These are phyloP conservation scores for Platycheirus rosarum DNA, from an alignment of 2,888 invertebrate species.

Conservation along the genomic window DNA sequence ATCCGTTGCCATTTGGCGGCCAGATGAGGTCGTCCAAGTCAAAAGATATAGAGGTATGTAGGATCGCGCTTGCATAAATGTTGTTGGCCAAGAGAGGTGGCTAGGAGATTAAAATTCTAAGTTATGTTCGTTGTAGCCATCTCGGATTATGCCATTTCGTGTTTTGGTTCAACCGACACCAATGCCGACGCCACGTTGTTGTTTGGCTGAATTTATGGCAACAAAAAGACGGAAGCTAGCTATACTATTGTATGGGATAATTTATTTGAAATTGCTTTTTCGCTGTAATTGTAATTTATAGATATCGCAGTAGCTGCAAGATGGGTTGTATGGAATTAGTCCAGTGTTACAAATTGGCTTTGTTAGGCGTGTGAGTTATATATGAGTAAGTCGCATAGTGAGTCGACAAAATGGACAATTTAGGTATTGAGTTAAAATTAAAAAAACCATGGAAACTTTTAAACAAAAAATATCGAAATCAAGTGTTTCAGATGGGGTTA, in stretches of 20 bases:
- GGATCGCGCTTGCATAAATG: constrained; percentile 14
- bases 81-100: constrained; percentile 4
- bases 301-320: background rate
- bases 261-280: constrained; percentile 64
- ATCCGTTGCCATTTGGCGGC: constrained; percentile 55
- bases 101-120: constrained; percentile 70
- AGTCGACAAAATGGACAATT: too few species aligned
- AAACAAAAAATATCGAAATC: too few species aligned
- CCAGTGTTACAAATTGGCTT: constrained; percentile 19
- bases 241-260: constrained; percentile 21
- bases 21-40: constrained; percentile 64
- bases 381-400: too few species aligned
- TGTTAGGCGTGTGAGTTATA: too few species aligned
- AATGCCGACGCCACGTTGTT: constrained; percentile 25
- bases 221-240: constrained; percentile 30
- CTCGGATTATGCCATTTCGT: constrained; percentile 58
- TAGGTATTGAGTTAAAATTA: too few species aligned
- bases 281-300: constrained; percentile 51
- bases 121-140: constrained; percentile 63
- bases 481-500: too few species aligned
- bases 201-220: constrained; percentile 54
- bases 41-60: constrained; percentile 18
- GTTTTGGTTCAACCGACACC: constrained; percentile 28
- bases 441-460: too few species aligned
- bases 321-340: constrained; percentile 36